Evolutionary conservation across 2,113 vertebrate species (phyloP).

Genomic region (Lamprologus sp.): DNA sequence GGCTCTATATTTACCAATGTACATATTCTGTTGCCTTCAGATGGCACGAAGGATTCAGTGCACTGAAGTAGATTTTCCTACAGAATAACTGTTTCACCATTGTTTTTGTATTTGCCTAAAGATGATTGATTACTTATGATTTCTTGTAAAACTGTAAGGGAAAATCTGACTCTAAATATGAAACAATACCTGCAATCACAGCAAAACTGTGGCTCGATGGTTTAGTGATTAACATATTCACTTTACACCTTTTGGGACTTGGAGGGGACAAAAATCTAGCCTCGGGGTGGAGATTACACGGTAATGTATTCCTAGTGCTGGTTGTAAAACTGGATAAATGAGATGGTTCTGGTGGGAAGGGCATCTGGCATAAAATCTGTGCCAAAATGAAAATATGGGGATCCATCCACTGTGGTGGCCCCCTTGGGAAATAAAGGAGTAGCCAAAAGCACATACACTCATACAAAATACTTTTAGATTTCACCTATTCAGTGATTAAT

Average conservation of each 20-base stretch:
- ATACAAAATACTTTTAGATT: not conserved
- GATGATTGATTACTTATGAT: not conserved
- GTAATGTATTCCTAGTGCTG: not conserved
- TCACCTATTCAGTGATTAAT: not conserved
- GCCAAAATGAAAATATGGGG: not conserved
- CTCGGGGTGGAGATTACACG: not conserved
- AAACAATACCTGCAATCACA: not conserved
- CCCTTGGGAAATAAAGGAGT: not conserved
- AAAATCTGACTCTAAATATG: not conserved
- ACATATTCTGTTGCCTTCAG: not conserved
- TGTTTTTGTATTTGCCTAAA: not conserved
- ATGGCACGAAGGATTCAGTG: not conserved
- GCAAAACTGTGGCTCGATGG: not conserved
- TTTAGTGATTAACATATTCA: not conserved
- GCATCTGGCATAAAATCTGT: not conserved
- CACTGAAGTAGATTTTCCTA: not conserved
- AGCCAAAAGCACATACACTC: not conserved
- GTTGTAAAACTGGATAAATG: not conserved
- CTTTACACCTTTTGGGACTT: not conserved
- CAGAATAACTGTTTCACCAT: not conserved
- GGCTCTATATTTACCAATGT: not conserved
- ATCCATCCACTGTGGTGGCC: not conserved
- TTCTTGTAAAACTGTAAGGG: not conserved
- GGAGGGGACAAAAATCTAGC: not conserved
- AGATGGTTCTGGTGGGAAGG: not conserved